Evolutionary conservation across 2,797 vertebrate species (phyloP), one percentile per base, ranked within the genome.

Genomic region (Pelodytes ibericus): DNA sequence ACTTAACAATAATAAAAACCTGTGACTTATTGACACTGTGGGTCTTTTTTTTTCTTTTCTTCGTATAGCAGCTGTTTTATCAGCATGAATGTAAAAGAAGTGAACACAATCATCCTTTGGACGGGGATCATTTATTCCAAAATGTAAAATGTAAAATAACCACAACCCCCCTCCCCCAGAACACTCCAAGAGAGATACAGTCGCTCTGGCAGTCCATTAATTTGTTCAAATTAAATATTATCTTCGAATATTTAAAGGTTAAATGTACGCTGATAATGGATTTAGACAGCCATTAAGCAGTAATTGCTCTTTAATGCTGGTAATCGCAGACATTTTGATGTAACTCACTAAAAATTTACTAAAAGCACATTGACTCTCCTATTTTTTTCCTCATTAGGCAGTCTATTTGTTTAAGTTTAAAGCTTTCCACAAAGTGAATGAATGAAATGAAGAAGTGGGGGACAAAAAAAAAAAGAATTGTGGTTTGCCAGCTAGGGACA

Each of bases 221-320:
- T 93, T 93, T 91, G 90, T 88, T 88, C 90, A 92, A 94, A 95
- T 95, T 92, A 96, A 95, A 95, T 94, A 93, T 94, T 93, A 95
- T 95, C 92, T 93, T 96, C 92, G 95, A 96, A 95, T 96, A 96
- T 95, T 95, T 93, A 94, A 92, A 95, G 95, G 94, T 94, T 95
- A 95, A 93, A 94, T 92, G 94, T 92, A 95, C 92, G 92, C 91
- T 85, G 92, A 94, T 96, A 96, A 96, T 95, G 93, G 90, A 90
- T 95, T 94, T 93, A 91, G 92, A 94, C 91, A 92, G 93, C 91
- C 94, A 95, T 96, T 96, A 95, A 90, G 92, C 89, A 86, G 84
- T 95, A 95, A 96, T 96, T 95, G 92, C 92, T 95, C 92, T 94
- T 91, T 95, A 93, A 95, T 93, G 93, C 86, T 92, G 93, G 95